Evolutionary conservation across 2,113 vertebrate species (phyloP), one percentile per base, ranked within the genome.

Genomic region (Aepyceros melampus): DNA sequence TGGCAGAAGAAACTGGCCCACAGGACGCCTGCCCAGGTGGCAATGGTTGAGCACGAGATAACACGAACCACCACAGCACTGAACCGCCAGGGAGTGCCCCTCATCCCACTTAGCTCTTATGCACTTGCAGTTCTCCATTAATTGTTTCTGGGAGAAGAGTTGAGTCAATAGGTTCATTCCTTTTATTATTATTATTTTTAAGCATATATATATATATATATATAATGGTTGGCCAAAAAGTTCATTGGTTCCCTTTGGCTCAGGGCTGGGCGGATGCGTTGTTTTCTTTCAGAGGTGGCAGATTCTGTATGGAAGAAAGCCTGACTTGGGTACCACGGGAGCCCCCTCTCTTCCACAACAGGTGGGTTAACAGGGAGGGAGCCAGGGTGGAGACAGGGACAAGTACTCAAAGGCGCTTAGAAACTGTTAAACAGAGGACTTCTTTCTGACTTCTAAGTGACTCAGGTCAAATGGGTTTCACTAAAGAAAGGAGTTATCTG

Each of bases 371-470:
- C 15, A 51, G 45, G 60, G 13, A 56, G 67, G n/a, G 6, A 27
- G 55, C 45, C 9, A 1, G 1, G 7, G 56, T 4, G 53, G 81
- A 62, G 58, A 51, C 81, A 27, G 92, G 56, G 19, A 8, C 51
- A 43, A 84, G 86, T 4, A 55, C 45, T 76, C 43, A 51, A 84
- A 87, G 71, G 16, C 51, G 60, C 40, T 43, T 0, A 43, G 45
- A 67, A 93, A 49, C 47, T 45, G 29, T 40, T n/a, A 85, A 89
- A 74, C 45, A 56, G 64, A 91, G 27, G 88, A 78, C n/a, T 55
- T 67, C 21, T 5, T 79, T 40, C 36, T 7, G 29, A 71, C 40
- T 87, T 71, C 49, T 23, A 16, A 33, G 82, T 55, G 88, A 71
- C 15, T 27, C 9, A 2, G 64, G 79, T 67, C 87, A 81, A 85